Evolutionary conservation across 2,797 vertebrate genomes (phyloP), one percentile per base, ranked within the genome.

Genomic region (Anguilla anguilla): DNA sequence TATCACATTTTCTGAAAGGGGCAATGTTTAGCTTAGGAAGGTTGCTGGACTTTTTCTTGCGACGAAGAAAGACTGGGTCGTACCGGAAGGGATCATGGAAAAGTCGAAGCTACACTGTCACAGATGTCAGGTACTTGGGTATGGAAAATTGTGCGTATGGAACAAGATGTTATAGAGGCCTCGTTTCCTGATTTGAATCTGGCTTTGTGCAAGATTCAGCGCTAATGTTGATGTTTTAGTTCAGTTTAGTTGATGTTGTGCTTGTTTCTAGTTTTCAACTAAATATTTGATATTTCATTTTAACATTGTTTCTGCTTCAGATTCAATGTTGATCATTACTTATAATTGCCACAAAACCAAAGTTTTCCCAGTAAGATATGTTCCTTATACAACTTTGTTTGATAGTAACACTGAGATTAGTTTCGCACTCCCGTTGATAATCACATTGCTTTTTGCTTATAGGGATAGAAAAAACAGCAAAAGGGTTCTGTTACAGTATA

Each of bases 21-120:
- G 88, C 31, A 84, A 95, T 97, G 96, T 89, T 94, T 89, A 95
- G 88, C 79, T 94, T 96, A 92, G 89, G 92, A 88, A 93, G 93
- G 87, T 85, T 97, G 84, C 84, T 96, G 91, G 92, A 94, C 53
- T 92, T 96, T 84, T 90, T 96, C 7, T 85, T 94, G 53, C 57
- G 91, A 92, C 93, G 93, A 87, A 92, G 85, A 88, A 94, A 91
- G 89, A 91, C 91, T 3, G 90, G 92, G n/a, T 90, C 91, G 43
- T 93, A 92, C 88, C 93, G 90, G 90, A 94, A 94, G 88, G 92
- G 92, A 89, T 93, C 93, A 25, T 94, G 96, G 94, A 95, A 94
- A 88, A 95, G 92, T 69, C 94, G 93, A 90, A 93, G 89, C 88
- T 96, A 96, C 86, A 95, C 90, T 0, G 92, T 96, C 89, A 91